phyloP scores from a whole-genome alignment of 2,797 vertebrate species.

The Graptemys geographica region DNA sequence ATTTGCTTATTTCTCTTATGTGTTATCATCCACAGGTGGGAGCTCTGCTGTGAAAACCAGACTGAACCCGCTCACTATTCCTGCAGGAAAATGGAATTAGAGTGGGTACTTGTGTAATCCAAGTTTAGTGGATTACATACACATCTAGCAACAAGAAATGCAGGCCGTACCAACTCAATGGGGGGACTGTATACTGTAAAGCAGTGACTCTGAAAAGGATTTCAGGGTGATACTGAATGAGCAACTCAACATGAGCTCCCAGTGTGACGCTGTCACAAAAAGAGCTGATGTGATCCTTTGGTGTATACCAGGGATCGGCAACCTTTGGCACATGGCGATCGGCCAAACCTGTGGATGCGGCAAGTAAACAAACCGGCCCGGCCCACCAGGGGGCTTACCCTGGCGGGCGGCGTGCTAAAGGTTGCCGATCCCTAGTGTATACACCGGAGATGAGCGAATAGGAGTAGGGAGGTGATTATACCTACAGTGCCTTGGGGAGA shows the following conservation, averaged over 20 bases:
- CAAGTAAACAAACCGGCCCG: too few species aligned
- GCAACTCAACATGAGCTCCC: neutral
- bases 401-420: too few species aligned
- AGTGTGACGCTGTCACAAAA: neutral
- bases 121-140: neutral
- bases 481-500: neutral
- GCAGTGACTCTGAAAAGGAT: neutral
- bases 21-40: too few species aligned
- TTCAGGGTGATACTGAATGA: neutral
- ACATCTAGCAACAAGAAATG: neutral
- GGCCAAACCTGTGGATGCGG: too few species aligned
- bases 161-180: neutral
- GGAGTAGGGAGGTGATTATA: neutral
- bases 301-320: neutral
- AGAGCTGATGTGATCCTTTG: neutral
- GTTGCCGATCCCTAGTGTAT: neutral
- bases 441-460: neutral
- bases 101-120: neutral
- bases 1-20: too few species aligned
- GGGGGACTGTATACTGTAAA: neutral
- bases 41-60: too few species aligned
- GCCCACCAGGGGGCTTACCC: too few species aligned
- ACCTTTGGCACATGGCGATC: too few species aligned
- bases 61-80: too few species aligned
- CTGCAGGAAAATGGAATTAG: neutral